Percentiles rank a stretch among this genome's conserved stretches.
phyloP scores from a whole-genome alignment of 2,888 invertebrate genomes.

The Polyommatus icarus region DNA sequence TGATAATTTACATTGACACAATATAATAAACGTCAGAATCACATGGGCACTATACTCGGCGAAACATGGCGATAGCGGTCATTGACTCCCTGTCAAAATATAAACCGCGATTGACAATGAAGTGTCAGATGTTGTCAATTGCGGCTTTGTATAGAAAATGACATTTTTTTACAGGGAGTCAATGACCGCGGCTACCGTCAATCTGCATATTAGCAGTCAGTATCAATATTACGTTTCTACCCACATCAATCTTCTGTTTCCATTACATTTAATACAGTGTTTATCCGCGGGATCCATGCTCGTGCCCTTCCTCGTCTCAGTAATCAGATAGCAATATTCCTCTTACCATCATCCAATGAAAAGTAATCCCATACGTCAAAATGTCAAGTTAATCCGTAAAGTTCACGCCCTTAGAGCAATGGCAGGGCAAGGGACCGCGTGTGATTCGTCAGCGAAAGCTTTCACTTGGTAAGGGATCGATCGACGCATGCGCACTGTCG shows the following conservation, averaged over 20 bases:
- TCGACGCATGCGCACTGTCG: conserved; percentile 53
- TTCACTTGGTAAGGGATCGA: conserved; percentile 47
- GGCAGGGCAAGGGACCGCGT: conserved; percentile 53
- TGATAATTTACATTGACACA: too few relatives aligned
- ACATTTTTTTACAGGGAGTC: too few relatives aligned
- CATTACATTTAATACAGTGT: neutral
- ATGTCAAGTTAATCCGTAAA: neutral
- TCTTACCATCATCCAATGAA: neutral
- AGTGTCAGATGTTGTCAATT: too few relatives aligned
- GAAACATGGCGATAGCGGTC: too few relatives aligned
- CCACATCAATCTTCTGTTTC: neutral
- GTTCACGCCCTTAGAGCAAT: conserved; percentile 64
- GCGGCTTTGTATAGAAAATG: too few relatives aligned
- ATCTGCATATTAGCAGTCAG: too few relatives aligned
- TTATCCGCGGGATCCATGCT: neutral
- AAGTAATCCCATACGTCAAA: neutral
- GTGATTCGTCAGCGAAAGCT: conserved; percentile 61
- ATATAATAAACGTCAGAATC: too few relatives aligned
- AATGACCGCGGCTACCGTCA: too few relatives aligned
- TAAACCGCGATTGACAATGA: too few relatives aligned
- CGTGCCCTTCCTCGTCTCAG: neutral
- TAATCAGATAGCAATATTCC: neutral
- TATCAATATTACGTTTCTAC: too few relatives aligned
- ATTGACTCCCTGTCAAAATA: too few relatives aligned
- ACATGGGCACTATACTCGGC: too few relatives aligned